Base-by-base conservation (phyloP, 2,797 vertebrate genomes). In the Cossypha heuglini region DNA sequence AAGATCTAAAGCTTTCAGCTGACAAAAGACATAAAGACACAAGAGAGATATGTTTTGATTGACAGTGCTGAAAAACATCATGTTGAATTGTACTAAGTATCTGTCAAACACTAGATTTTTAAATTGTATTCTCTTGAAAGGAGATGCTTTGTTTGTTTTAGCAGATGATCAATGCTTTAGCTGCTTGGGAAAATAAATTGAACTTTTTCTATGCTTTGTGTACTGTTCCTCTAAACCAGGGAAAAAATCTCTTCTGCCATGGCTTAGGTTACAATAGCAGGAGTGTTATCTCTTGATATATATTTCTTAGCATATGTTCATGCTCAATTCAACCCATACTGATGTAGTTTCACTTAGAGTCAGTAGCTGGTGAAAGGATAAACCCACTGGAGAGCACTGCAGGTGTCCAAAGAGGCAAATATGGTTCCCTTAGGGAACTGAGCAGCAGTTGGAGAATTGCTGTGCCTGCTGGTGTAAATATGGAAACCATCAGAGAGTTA, bases 401-500 rank as follows among this genome's bases (percentile, higher is more conserved):
- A 97, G 97, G 97, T 97, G 94, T 96, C 95, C 63, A 69, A 73
- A 79, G 71, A 91, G 76, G 72, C 42, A 97, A 96, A 87, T 63
- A 81, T 13, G 20, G 59, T 73, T 88, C 91, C 86, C 96, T 94
- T 68, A 62, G 62, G 90, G 86, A 93, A 76, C 83, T 80, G 80
- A 95, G 76, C 77, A 88, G 74, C 73, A 96, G 33, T 81, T 35
- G 96, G 31, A 61, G 82, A 77, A 90, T 42, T 63, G 33, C 52
- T 86, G 54, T 80, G 82, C 61, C 51, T 94, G 67, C 29, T 96
- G 73, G 52, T 96, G 71, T 97, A 98, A 97, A 96, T 97, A 97
- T 85, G 97, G 97, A 97, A 97, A 97, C 81, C 87, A 96, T 95
- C 52, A 91, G 67, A 97, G 95, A 90, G 59, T 90, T 75, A 83